Conservation (phyloP, 2,113 vertebrate genomes). For the Trichechus manatus region DNA sequence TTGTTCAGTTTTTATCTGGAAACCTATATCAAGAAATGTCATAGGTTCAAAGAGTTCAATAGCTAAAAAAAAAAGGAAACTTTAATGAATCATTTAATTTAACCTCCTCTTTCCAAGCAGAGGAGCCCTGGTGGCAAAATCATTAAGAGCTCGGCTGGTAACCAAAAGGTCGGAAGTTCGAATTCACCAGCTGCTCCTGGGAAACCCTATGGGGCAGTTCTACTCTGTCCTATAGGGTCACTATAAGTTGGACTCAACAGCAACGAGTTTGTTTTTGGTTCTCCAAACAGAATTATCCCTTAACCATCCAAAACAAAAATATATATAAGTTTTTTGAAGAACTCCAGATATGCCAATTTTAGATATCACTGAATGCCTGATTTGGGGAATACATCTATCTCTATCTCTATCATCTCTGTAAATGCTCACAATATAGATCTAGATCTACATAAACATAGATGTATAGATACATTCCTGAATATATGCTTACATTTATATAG, state of each 20-base stretch:
- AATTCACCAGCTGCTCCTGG: too few relatives aligned
- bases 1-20: not conserved
- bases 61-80: not conserved
- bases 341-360: not conserved
- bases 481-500: not conserved
- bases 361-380: not conserved
- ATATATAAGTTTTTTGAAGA: not conserved
- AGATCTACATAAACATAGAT: not conserved
- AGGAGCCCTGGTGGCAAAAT: not conserved
- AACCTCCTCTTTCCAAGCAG: not conserved
- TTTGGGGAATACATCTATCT: not conserved
- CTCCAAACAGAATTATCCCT: not conserved
- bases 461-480: not conserved
- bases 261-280: too few relatives aligned
- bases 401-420: not conserved
- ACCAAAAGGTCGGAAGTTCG: too few relatives aligned
- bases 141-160: too few relatives aligned
- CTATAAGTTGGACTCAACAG: too few relatives aligned
- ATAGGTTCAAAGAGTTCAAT: not conserved
- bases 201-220: too few relatives aligned
- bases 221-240: too few relatives aligned
- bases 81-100: not conserved
- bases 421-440: not conserved
- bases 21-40: not conserved
- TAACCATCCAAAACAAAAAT: not conserved